phyloP scores from a whole-genome alignment of 2,797 vertebrate genomes.

The Oreonectes daqikongensis region DNA sequence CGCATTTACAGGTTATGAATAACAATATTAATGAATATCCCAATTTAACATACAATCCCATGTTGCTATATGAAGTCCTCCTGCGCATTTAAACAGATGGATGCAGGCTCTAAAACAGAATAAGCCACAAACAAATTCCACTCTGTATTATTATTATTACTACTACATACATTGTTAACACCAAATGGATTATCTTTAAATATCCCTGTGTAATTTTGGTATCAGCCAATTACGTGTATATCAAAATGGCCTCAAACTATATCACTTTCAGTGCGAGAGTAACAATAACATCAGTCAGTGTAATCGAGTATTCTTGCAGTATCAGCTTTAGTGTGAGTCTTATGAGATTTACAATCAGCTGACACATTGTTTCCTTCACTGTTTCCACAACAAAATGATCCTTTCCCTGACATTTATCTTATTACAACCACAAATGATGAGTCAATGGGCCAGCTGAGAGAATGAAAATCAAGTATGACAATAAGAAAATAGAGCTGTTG shows the following conservation, averaged over 20 bases:
- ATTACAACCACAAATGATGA: neutral
- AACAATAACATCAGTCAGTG: neutral
- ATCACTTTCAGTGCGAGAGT: neutral
- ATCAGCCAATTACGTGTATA: neutral
- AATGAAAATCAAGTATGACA: no score
- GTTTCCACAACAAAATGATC: slow-evolving; percentile 23
- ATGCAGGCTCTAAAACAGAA: no score
- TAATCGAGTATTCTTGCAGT: neutral
- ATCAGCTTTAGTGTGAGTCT: slow-evolving; percentile 12
- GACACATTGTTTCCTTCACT: slow-evolving; percentile 21
- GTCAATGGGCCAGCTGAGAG: neutral
- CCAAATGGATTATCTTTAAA: neutral
- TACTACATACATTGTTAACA: neutral
- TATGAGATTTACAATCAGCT: slow-evolving; percentile 21
- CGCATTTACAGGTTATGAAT: no score
- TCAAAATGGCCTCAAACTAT: neutral
- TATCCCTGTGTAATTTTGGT: neutral
- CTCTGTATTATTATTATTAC: no score
- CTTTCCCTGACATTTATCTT: neutral
- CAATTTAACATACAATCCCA: neutral
- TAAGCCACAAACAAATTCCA: neutral
- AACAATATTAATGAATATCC: no score
- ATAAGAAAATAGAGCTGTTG: neutral
- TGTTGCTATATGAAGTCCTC: no score
- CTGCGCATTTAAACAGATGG: neutral